Evolutionary conservation across 2,888 invertebrate genomes (phyloP).

Genomic region (Zygothrica quintamaculata): DNA sequence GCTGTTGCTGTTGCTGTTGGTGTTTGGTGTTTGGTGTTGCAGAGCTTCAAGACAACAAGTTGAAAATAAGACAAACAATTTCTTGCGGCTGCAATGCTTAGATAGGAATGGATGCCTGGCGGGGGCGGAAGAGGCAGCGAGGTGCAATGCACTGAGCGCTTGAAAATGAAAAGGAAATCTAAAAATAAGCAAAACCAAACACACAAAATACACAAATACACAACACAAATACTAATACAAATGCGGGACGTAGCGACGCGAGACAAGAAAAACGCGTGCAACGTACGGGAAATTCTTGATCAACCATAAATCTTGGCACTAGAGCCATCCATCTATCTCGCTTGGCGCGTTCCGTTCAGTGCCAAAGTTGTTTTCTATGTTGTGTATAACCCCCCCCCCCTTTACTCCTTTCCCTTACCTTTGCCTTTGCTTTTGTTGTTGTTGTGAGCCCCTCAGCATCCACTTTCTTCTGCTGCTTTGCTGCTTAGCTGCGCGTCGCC

Average conservation of each 20-base stretch:
- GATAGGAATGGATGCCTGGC: conserved; percentile 9
- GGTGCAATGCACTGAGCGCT: conserved; percentile 58
- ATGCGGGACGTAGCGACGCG: conserved; percentile 14
- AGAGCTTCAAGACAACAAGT: conserved; percentile 47
- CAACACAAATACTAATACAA: conserved; percentile 16
- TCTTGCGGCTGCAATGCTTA: conserved; percentile 28
- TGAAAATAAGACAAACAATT: conserved; percentile 34
- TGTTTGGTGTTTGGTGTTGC: not conserved
- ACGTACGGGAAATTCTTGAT: conserved; percentile 81
- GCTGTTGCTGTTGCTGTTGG: conserved; percentile 11
- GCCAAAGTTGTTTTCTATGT: conserved; percentile 74
- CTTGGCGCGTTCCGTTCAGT: conserved; percentile 75
- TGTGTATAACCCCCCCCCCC: conserved; percentile 17
- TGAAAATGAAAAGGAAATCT: conserved; percentile 66
- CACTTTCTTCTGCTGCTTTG: conserved; percentile 1
- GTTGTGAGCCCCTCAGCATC: conserved; percentile 16
- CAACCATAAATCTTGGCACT: conserved; percentile 81
- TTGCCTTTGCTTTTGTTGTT: conserved; percentile 39
- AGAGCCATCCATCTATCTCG: conserved; percentile 81
- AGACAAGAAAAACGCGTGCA: conserved; percentile 58
- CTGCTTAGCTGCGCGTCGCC: conserved; percentile 13
- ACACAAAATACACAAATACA: no score
- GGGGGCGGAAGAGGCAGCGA: not conserved
- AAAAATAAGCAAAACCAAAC: conserved; percentile 69
- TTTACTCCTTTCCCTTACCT: not conserved